Evolutionary conservation across 2,888 invertebrate genomes (phyloP).

Genomic region (Agonopterix heracliana): DNA sequence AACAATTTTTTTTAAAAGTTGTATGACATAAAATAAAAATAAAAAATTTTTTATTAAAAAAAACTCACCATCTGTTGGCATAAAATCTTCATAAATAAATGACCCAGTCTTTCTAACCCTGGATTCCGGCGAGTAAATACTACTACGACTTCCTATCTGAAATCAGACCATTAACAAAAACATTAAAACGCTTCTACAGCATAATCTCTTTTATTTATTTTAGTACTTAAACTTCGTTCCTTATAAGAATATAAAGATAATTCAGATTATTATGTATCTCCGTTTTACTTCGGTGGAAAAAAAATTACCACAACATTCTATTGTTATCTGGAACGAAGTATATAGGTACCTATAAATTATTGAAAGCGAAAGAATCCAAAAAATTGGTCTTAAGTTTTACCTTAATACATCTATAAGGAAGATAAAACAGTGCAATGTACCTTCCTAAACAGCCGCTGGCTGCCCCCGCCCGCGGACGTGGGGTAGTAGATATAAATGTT

Average conservation of each 20-base stretch:
- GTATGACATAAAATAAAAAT: background rate
- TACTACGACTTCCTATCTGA: constrained; percentile 98
- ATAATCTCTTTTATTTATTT: too few relatives aligned
- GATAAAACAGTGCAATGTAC: constrained; percentile 57
- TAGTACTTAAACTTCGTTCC: too few relatives aligned
- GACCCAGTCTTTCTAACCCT: constrained; percentile 97
- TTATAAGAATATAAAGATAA: too few relatives aligned
- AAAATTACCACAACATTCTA: too few relatives aligned
- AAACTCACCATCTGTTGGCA: constrained; percentile 98
- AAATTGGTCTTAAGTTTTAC: too few relatives aligned
- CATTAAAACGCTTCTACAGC: too few relatives aligned
- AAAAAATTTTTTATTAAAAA: background rate
- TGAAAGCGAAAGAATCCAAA: too few relatives aligned
- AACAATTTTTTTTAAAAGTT: background rate
- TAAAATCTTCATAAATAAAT: constrained; percentile 99
- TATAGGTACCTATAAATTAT: too few relatives aligned
- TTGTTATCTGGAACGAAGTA: too few relatives aligned
- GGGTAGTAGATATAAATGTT: constrained; percentile 99
- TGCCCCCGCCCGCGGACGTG: constrained; percentile 97
- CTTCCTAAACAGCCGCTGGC: constrained; percentile 98
- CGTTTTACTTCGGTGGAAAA: too few relatives aligned
- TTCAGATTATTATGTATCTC: too few relatives aligned
- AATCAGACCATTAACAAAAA: constrained; percentile 11
- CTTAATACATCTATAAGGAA: too few relatives aligned
- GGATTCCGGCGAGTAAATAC: constrained; percentile 98